Evolutionary conservation across 2,797 vertebrate genomes (phyloP), one percentile per base, ranked within the genome.

Genomic region (Chelmon rostratus): DNA sequence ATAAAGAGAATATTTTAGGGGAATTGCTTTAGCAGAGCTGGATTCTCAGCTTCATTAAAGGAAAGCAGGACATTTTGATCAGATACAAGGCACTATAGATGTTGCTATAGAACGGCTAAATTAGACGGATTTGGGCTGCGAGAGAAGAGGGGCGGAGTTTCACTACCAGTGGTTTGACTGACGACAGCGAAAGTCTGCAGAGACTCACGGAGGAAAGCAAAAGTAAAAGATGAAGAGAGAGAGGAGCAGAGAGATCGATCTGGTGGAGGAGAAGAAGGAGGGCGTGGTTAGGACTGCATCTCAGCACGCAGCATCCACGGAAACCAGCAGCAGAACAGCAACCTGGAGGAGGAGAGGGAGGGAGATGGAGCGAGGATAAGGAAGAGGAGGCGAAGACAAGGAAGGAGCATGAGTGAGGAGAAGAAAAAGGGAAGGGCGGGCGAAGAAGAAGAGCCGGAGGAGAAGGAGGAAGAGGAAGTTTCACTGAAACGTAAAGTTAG

Each of bases 251-350:
- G 40, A 42, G 40, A 42, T 42, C 40, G 40, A 42, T 42, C 40
- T 4, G 40, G 40, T 42, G 40, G 67, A 25, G 53, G 56, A 38
- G 76, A 63, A 57, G 49, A 35, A 57, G 52, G 65, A 74, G 79
- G 68, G 64, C 10, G 68, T 66, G 79, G 93, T 96, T 97, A 98
- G 68, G 97, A 97, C 94, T 97, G 97, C 97, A 98, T 97, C 94
- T 98, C 97, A 0, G 97, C 96, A 33, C 97, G 97, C 62, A 98
- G 95, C 96, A 98, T 98, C 97, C 97, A 98, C 5, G 97, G 97
- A 80, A 98, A 98, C 97, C 97, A 98, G 87, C 97, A 98, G 91
- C 97, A 98, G 93, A 98, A 98, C 81, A 98, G 96, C 91, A 98
- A 95, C 95, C 97, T 98, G 94, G 33, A 82, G 76, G 50, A 49